phyloP scores from a whole-genome alignment of 2,797 vertebrate genomes.

The Gephyroberyx darwinii region DNA sequence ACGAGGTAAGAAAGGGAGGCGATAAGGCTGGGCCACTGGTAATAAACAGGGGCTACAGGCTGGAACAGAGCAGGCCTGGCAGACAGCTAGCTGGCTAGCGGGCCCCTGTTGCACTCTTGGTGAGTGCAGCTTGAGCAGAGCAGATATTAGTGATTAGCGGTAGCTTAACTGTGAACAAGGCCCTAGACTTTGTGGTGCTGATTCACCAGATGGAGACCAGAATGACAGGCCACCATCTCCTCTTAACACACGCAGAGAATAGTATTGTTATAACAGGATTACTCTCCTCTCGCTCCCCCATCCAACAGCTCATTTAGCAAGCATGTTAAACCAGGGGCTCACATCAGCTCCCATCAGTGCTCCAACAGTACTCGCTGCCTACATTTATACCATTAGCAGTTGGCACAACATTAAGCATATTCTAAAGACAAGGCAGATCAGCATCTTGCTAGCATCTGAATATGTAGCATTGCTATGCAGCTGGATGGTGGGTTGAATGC shows the following conservation, averaged over 20 bases:
- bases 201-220: conserved; percentile 44
- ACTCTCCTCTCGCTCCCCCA: conserved; percentile 37
- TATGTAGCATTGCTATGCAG: background rate
- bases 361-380: conserved; percentile 29
- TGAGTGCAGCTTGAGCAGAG: conserved; percentile 30
- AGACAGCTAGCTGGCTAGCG: conserved; percentile 28
- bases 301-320: conserved; percentile 52
- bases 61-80: conserved; percentile 37
- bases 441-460: conserved; percentile 22
- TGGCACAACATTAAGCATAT: conserved; percentile 44
- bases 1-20: conserved; percentile 54
- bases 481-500: conserved; percentile 18
- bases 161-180: conserved; percentile 22
- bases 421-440: conserved; percentile 27
- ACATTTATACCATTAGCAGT: conserved; percentile 29
- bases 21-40: conserved; percentile 49
- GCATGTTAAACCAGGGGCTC: conserved; percentile 33
- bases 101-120: conserved; percentile 5
- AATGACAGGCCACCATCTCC: conserved; percentile 41
- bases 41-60: conserved; percentile 51
- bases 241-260: conserved; percentile 48
- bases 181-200: conserved; percentile 7
- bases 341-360: conserved; percentile 38
- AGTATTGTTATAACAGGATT: conserved; percentile 52
- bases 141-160: conserved; percentile 46